phyloP scores from a whole-genome alignment of 2,113 vertebrate species.

The Proteles cristata region DNA sequence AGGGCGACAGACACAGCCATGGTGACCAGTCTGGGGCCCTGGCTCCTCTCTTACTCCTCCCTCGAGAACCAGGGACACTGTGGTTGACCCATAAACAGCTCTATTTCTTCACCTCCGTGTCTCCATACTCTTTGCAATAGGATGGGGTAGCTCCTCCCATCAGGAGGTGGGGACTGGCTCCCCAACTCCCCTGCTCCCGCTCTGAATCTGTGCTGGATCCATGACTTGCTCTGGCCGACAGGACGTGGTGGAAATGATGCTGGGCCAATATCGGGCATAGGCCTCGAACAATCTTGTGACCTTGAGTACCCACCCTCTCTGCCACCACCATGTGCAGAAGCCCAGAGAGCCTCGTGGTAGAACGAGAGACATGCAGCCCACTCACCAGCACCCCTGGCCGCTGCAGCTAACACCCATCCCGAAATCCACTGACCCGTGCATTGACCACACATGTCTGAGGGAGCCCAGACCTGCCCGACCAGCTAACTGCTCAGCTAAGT shows the following conservation, averaged over 20 bases:
- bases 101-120: background rate
- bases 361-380: background rate
- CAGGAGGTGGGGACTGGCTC: too few species aligned
- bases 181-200: too few species aligned
- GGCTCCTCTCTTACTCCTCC: background rate
- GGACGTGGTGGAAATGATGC: too few species aligned
- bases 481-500: too few species aligned
- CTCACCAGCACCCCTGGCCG: accelerated
- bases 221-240: too few species aligned
- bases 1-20: background rate
- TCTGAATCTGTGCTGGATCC: too few species aligned
- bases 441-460: too few species aligned
- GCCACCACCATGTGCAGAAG: background rate
- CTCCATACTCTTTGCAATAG: too few species aligned
- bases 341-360: background rate
- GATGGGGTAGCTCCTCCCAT: too few species aligned
- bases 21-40: background rate
- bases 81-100: background rate
- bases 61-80: background rate
- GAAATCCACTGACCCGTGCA: accelerated
- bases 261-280: too few species aligned
- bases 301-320: background rate
- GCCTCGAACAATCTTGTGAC: background rate
- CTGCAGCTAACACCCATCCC: too few species aligned
- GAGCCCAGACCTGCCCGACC: too few species aligned